Conservation (phyloP, 2,797 vertebrate species). For the Syngnathus acus region DNA sequence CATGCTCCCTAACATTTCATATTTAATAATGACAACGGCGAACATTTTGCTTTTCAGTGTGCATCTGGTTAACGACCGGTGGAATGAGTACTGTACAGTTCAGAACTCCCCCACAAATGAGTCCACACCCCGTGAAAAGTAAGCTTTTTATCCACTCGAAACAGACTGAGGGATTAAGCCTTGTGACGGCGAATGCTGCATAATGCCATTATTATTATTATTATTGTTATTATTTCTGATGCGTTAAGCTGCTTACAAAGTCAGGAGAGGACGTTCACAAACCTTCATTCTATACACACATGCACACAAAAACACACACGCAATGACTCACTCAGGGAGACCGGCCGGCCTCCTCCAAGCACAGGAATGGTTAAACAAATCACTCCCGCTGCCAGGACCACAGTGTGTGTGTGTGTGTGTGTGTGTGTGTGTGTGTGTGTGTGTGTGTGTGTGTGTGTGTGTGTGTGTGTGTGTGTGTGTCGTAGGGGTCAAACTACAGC, state of each 20-base stretch:
- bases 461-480: background rate
- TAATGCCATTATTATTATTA: background rate
- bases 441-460: background rate
- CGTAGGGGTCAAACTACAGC: conserved; percentile 3
- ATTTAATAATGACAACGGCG: background rate
- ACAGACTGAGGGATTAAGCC: background rate
- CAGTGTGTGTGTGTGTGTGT: background rate
- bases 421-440: conserved; percentile 4
- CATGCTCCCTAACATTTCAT: too few species aligned
- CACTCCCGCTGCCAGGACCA: conserved; percentile 38
- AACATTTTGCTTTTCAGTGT: background rate
- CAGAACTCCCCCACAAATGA: background rate
- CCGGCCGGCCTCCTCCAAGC: conserved; percentile 60
- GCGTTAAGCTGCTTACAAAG: background rate
- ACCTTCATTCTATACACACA: background rate
- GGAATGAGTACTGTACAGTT: background rate
- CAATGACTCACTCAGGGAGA: conserved; percentile 9
- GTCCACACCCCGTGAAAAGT: background rate
- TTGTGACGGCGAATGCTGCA: background rate
- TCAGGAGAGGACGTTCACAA: background rate
- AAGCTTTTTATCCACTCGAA: background rate
- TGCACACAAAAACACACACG: conserved; percentile 3
- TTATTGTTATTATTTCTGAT: background rate
- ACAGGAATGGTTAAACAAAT: conserved; percentile 64
- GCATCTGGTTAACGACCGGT: background rate